Evolutionary conservation across 1,140 invertebrate species (phyloP), one percentile per base, ranked within the genome.

Genomic region (Dryas iulia): DNA sequence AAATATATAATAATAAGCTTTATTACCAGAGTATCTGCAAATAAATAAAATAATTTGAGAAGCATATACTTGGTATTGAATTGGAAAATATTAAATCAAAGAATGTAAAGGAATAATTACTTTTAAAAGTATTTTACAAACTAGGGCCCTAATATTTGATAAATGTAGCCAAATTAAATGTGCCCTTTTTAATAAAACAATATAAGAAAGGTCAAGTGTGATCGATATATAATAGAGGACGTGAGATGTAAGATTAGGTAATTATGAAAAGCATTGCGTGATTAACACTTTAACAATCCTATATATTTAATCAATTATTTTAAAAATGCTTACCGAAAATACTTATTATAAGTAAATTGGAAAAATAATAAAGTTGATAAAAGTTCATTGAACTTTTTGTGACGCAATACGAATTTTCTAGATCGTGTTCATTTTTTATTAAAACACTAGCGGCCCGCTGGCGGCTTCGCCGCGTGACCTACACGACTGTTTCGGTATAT

Each of bases 211-310:
- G 67, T 69, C 67, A 69, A 69, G 61, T 59, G 12, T 33, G 39
- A 61, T 58, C 33, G 33, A 59, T 59, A n/a, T n/a, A n/a, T n/a
- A 59, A 64, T 31, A 30, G 35, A 59, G 61, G 56, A 69, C 67
- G 67, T 64, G 39, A 69, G 61, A 69, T 64, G 26, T 64, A 7
- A 59, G 61, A 64, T 69, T 59, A 69, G 25, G 14, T 62, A 56
- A 68, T 52, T 35, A 56, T 47, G 52, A 61, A 62, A 31, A 21
- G 1, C 31, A 14, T 69, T 59, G 67, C 61, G 67, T 69, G 67
- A 31, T 31, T 47, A 47, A 47, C 18, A 47, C 18, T 18, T 47
- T 47, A 2, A 47, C 35, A 10, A 47, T 47, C 14, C 5, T 10
- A 47, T 11, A 47, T 47, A 47, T 21, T 47, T 47, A 18, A 47